phyloP scores from a whole-genome alignment of 1,140 invertebrate species.

The Ooceraea biroi region DNA sequence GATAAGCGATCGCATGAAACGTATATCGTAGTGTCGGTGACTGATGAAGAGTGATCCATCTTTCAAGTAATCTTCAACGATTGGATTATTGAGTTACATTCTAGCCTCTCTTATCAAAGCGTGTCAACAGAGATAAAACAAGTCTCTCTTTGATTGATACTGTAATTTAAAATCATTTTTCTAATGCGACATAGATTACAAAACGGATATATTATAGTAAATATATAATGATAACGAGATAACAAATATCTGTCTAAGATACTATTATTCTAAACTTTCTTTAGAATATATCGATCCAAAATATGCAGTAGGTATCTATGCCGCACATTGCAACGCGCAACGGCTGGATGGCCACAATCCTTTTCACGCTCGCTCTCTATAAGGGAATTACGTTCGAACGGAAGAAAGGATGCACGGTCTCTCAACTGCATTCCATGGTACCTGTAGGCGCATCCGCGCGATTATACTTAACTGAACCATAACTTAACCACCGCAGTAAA shows the following conservation, averaged over 20 bases:
- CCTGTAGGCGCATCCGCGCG: slow-evolving; percentile 29
- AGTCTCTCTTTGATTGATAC: too few species aligned
- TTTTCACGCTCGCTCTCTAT: slow-evolving; percentile 37
- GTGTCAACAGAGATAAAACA: too few species aligned
- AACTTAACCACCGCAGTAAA: slow-evolving; percentile 54
- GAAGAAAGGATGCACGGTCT: slow-evolving; percentile 12
- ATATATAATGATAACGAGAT: too few species aligned
- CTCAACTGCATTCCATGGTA: slow-evolving; percentile 26
- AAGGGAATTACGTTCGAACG: slow-evolving; percentile 36
- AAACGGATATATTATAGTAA: too few species aligned
- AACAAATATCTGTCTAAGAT: background rate
- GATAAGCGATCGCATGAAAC: background rate
- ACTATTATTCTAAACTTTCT: background rate
- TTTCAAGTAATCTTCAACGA: too few species aligned
- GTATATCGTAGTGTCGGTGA: background rate
- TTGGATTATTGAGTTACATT: background rate
- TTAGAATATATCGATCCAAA: background rate
- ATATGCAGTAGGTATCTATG: background rate
- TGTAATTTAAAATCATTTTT: too few species aligned
- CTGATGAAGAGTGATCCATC: background rate
- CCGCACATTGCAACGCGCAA: background rate
- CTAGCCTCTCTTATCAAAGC: too few species aligned
- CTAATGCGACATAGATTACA: too few species aligned
- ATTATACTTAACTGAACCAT: slow-evolving; percentile 49
- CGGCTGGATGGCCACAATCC: background rate